Percentiles rank a stretch among this genome's conserved stretches.
These are phyloP conservation scores for Eilema griseolum DNA, from an alignment of 2,888 invertebrate species.

Conservation along the genomic window DNA sequence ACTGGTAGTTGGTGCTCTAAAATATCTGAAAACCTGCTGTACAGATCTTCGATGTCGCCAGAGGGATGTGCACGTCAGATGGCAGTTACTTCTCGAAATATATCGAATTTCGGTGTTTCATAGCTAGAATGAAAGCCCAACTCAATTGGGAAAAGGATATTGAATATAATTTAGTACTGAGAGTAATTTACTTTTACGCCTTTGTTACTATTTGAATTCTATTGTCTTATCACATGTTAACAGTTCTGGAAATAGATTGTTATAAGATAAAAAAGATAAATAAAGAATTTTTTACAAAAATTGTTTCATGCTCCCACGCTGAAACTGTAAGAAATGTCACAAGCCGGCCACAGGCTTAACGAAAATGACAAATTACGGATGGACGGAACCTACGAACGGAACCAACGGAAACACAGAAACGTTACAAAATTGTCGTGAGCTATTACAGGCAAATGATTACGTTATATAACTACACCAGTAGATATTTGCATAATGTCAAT, in stretches of 20 bases:
- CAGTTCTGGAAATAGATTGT: background rate
- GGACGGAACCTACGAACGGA: too few species aligned
- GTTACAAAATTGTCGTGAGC: too few species aligned
- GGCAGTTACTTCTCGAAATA: too few species aligned
- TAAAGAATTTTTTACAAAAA: background rate
- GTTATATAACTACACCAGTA: too few species aligned
- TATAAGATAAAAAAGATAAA: background rate
- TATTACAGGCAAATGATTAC: too few species aligned
- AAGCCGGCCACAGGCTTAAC: background rate
- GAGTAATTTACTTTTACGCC: constrained; percentile 8
- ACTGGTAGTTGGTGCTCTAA: background rate
- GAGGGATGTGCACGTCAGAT: background rate
- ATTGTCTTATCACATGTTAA: constrained; percentile 13
- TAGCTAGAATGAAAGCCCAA: background rate
- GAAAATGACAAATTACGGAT: background rate
- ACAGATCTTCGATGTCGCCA: background rate
- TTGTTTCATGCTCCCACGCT: constrained; percentile 4
- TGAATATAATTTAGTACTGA: background rate
- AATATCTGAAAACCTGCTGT: background rate
- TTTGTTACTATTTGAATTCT: constrained; percentile 12
- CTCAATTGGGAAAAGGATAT: background rate
- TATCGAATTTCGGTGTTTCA: too few species aligned
- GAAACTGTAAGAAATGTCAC: background rate
- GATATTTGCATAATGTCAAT: too few species aligned
- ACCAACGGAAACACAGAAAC: too few species aligned